Evolutionary conservation across 2,888 invertebrate species (phyloP).

Genomic region (Drosophila affinis): DNA sequence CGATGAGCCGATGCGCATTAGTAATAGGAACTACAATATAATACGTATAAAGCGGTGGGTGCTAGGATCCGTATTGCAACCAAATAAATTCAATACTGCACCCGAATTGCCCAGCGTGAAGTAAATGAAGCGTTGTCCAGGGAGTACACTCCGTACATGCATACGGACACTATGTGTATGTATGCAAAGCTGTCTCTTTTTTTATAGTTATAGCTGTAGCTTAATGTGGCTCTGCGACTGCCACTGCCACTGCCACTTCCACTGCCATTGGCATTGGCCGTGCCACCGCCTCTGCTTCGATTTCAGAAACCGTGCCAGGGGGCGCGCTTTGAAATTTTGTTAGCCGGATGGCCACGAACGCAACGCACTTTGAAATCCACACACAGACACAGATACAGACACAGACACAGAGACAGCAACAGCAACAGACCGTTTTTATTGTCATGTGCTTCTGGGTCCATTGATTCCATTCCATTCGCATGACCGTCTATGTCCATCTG

Average conservation of each 20-base stretch:
- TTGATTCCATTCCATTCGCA: constrained; percentile 46
- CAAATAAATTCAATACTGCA: constrained; percentile 21
- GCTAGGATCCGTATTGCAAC: not conserved
- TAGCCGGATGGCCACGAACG: constrained; percentile 11
- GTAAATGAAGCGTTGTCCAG: constrained; percentile 37
- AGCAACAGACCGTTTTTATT: constrained; percentile 48
- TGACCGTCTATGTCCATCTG: constrained; percentile 15
- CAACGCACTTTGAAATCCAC: constrained; percentile 1
- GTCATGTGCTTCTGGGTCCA: constrained; percentile 51
- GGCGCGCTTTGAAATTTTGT: constrained; percentile 25
- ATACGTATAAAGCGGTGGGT: not conserved
- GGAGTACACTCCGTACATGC: not conserved
- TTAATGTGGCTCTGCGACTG: constrained; percentile 31
- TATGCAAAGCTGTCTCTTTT: constrained; percentile 41
- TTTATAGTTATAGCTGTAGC: constrained; percentile 42
- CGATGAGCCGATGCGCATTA: not conserved
- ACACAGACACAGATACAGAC: constrained; percentile 3
- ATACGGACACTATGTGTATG: constrained; percentile 2
- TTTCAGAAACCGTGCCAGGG: constrained; percentile 32
- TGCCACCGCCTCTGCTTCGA: constrained; percentile 32
- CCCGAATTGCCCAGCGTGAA: constrained; percentile 8
- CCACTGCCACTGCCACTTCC: not conserved
- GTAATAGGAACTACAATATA: not conserved
- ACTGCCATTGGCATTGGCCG: constrained; percentile 4
- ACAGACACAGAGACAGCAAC: constrained; percentile 6